Conservation (phyloP, 2,113 vertebrate species). For the Erythrolamprus reginae region DNA sequence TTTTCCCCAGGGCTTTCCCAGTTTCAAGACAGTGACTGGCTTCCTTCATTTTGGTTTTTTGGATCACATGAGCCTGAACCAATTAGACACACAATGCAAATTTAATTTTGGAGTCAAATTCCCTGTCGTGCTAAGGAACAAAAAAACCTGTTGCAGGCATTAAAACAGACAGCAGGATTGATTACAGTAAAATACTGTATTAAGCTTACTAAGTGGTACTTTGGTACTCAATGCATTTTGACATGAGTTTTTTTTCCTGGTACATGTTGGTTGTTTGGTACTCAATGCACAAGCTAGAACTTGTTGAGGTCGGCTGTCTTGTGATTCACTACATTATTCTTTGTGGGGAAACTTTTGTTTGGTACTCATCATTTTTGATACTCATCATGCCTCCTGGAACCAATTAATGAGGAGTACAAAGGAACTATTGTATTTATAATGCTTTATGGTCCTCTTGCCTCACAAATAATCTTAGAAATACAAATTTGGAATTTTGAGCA, state of each 20-base stretch:
- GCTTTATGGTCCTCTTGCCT: too few species aligned
- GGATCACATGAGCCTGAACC: background rate
- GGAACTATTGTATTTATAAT: background rate
- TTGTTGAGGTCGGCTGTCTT: background rate
- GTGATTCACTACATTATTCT: background rate
- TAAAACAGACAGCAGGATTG: background rate
- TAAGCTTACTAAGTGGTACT: background rate
- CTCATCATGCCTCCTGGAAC: background rate
- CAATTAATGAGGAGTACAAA: background rate
- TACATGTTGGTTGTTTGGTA: background rate
- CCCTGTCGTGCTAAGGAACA: background rate
- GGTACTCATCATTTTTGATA: background rate
- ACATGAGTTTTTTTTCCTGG: background rate
- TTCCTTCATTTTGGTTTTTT: background rate
- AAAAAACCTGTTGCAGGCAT: background rate
- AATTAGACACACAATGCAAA: background rate
- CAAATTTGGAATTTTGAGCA: background rate
- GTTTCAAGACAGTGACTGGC: background rate
- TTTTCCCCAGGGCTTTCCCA: constrained; percentile 9
- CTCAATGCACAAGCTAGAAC: background rate
- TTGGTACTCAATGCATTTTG: background rate
- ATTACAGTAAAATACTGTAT: background rate
- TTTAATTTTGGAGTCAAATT: background rate
- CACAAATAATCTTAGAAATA: background rate
- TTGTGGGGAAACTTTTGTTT: background rate